A percentile compares a stretch with the other conserved stretches of the same genome.
Evolutionary conservation across 2,113 vertebrate species (phyloP).

Genomic region (Pteropus alecto): DNA sequence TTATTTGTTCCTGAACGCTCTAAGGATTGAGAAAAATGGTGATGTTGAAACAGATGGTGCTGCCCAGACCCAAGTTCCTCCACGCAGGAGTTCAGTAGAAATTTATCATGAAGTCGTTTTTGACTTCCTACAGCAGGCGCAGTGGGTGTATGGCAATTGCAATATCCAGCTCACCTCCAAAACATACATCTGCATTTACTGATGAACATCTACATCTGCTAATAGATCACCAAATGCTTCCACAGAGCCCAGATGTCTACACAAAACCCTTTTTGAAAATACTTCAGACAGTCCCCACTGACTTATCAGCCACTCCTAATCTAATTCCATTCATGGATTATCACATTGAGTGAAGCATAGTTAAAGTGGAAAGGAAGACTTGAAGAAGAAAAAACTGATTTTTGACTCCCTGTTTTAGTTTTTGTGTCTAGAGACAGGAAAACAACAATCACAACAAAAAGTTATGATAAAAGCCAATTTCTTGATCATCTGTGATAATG

Average conservation of each 20-base stretch:
- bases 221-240: not conserved
- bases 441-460: not conserved
- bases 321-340: not conserved
- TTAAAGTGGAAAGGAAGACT: not conserved
- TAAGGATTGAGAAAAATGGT: conserved; percentile 31
- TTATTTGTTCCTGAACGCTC: conserved; percentile 28
- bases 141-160: not conserved
- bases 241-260: not conserved
- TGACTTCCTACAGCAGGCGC: not conserved
- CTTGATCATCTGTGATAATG: not conserved
- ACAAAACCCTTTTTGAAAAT: not conserved
- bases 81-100: not conserved
- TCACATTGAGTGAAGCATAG: not conserved
- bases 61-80: rapidly evolving
- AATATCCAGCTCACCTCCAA: not conserved
- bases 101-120: not conserved
- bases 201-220: not conserved
- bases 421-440: not conserved
- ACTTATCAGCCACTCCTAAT: not conserved
- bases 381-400: not conserved
- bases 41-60: not conserved
- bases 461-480: not conserved
- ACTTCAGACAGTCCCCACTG: not conserved
- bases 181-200: rapidly evolving
- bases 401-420: not conserved